Evolutionary conservation across 2,888 invertebrate genomes (phyloP), one percentile per base, ranked within the genome.

Genomic region (Thecophora atra): DNA sequence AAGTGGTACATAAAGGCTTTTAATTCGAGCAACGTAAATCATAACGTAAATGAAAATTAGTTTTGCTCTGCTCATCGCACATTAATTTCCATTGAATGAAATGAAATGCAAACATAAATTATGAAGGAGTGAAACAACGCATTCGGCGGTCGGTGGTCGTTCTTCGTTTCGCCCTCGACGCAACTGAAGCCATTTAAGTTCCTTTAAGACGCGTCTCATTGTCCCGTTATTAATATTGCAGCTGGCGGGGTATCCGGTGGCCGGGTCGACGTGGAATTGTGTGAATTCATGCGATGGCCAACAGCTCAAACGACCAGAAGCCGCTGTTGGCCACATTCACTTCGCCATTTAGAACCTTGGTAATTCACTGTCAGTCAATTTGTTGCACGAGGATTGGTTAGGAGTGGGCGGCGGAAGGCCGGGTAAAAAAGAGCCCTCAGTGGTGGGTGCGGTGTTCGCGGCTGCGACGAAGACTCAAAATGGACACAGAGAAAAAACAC

Each of bases 51-150:
- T 71, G 58, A 58, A 65, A 71, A 51, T 44, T 47, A 65, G 56
- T 56, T 51, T 65, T 51, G 19, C 21, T 28, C 44, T 65, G 70
- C 98, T 87, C 96, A 91, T 87, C 98, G 95, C 77, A 99, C 89
- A 87, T 98, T 82, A 82, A 82, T 82, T 82, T 82, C 82, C 82
- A 88, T 82, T n/a, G n/a, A n/a, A n/a, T n/a, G n/a, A n/a, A n/a
- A n/a, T 82, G 81, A 82, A 82, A 82, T 82, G 82, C 83, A 82
- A 74, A 76, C 78, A 82, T n/a, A n/a, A n/a, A n/a, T n/a, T n/a
- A n/a, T n/a, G n/a, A n/a, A n/a, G n/a, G n/a, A n/a, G n/a, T n/a
- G n/a, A n/a, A n/a, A n/a, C n/a, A n/a, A n/a, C n/a, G n/a, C n/a
- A 82, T 81, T 81, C 81, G 81, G 78, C 80, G 71, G 74, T 76